Evolutionary conservation across 2,113 vertebrate species (phyloP).

Genomic region (Procavia capensis): DNA sequence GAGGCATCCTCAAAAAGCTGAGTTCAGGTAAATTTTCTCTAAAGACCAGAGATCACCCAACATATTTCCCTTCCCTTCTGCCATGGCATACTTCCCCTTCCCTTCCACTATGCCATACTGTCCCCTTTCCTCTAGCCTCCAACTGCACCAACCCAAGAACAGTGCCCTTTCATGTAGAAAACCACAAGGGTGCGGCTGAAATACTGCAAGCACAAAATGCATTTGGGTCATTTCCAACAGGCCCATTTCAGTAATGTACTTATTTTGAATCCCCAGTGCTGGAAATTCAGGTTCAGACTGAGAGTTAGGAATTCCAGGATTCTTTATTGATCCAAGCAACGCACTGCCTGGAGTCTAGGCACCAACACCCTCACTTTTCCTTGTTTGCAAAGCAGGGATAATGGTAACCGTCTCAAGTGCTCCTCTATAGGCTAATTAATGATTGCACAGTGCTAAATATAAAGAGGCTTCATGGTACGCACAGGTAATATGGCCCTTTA

Average conservation of each 20-base stretch:
- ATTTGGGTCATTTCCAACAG: conserved; percentile 13
- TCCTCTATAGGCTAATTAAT: conserved; percentile 61
- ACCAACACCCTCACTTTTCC: conserved; percentile 60
- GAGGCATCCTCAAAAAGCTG: neutral
- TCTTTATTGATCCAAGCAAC: neutral
- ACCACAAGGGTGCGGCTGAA: neutral
- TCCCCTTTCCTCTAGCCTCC: neutral
- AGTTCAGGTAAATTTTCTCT: neutral
- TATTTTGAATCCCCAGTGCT: neutral
- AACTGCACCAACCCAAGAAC: neutral
- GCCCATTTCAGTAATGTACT: neutral
- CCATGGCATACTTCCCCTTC: neutral
- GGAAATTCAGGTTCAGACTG: neutral
- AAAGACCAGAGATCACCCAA: neutral
- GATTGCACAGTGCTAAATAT: conserved; percentile 7
- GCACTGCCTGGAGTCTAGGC: neutral
- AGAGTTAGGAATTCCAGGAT: conserved; percentile 47
- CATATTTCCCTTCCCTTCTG: neutral
- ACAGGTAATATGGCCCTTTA: neutral
- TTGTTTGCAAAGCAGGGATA: conserved; percentile 73
- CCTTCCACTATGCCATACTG: neutral
- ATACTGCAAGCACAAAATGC: neutral
- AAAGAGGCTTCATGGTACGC: conserved; percentile 10
- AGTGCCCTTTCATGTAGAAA: neutral
- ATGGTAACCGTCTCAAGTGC: conserved; percentile 68